Evolutionary conservation across 2,797 vertebrate genomes (phyloP).

Genomic region (Siniperca undulata): DNA sequence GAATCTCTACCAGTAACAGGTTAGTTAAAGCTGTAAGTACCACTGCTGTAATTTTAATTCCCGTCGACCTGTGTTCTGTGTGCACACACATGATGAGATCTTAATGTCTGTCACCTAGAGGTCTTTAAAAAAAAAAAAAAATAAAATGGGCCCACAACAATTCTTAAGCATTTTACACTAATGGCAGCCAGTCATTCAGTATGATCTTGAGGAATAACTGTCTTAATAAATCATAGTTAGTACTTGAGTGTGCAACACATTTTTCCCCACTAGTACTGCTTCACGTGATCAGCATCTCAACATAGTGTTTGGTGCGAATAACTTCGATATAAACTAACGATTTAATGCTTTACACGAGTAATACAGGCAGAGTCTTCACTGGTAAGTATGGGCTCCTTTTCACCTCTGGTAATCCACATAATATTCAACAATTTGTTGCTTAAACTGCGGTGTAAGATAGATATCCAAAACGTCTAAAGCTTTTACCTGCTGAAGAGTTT

Average conservation of each 20-base stretch:
- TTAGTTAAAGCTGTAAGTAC: conserved; percentile 96
- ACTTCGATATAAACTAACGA: background rate
- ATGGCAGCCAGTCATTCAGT: background rate
- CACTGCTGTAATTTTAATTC: conserved; percentile 79
- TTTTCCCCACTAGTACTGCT: background rate
- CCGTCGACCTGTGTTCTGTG: conserved; percentile 48
- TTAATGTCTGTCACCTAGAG: background rate
- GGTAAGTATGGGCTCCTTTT: conserved; percentile 57
- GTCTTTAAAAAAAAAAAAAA: background rate
- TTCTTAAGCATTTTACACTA: background rate
- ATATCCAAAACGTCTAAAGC: background rate
- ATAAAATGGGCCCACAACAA: background rate
- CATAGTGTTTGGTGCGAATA: background rate
- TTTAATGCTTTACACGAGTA: background rate
- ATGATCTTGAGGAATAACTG: background rate
- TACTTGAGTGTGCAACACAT: conserved; percentile 5
- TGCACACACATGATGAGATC: conserved; percentile 1
- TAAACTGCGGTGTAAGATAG: background rate
- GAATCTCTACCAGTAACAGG: conserved; percentile 91
- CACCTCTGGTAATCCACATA: background rate
- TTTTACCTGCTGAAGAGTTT: background rate
- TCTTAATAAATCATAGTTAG: background rate
- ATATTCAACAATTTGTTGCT: background rate
- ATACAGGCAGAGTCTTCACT: conserved; percentile 28
- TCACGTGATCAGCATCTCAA: background rate